Evolutionary conservation across 2,888 invertebrate species (phyloP).

Genomic region (Baronia brevicornis): DNA sequence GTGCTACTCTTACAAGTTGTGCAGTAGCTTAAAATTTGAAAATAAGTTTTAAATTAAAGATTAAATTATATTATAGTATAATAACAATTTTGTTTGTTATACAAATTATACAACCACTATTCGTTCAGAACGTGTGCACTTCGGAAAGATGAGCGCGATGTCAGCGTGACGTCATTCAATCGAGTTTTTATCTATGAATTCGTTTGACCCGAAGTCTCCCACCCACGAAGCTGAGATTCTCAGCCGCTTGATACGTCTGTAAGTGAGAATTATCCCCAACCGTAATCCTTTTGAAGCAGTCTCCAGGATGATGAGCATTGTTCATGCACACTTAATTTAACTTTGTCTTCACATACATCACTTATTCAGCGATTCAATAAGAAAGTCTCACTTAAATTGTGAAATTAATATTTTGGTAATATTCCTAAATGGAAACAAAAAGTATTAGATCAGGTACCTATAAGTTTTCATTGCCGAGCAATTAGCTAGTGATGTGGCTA

Average conservation of each 20-base stretch:
- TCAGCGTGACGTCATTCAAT: constrained; percentile 34
- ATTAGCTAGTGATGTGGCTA: too few species aligned
- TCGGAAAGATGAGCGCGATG: constrained; percentile 11
- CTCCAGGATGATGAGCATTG: constrained; percentile 2
- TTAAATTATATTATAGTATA: too few species aligned
- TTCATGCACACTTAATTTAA: too few species aligned
- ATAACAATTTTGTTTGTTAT: too few species aligned
- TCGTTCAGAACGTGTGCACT: constrained; percentile 37
- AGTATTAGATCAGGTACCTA: too few species aligned
- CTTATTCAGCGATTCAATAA: too few species aligned
- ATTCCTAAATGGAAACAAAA: too few species aligned
- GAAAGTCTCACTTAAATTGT: too few species aligned
- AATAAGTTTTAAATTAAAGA: constrained; percentile 19
- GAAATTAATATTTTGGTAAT: too few species aligned
- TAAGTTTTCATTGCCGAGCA: too few species aligned
- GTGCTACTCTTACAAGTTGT: too few species aligned
- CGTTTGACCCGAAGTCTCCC: constrained; percentile 63
- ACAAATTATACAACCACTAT: constrained; percentile 58
- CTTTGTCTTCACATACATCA: too few species aligned
- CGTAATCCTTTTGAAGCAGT: constrained; percentile 13
- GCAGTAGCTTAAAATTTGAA: constrained; percentile 2
- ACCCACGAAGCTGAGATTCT: constrained; percentile 49
- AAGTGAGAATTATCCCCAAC: constrained; percentile 20
- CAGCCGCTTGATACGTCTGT: constrained; percentile 27
- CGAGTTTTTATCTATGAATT: constrained; percentile 60